Evolutionary conservation across 2,797 vertebrate genomes (phyloP).

Genomic region (Apodemus agrarius): DNA sequence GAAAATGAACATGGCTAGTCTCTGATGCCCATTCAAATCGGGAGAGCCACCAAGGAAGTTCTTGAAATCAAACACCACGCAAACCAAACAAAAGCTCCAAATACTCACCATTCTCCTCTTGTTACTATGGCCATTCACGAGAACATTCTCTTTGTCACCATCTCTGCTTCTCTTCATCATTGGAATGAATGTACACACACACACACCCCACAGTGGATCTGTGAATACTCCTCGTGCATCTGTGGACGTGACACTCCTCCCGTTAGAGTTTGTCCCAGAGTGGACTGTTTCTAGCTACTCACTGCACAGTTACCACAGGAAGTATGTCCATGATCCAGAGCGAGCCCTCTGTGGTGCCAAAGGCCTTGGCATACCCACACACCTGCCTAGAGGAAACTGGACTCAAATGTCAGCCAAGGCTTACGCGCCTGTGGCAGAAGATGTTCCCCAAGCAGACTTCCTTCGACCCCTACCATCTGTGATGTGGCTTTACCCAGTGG

Average conservation of each 20-base stretch:
- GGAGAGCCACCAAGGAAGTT: not conserved
- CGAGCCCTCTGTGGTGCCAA: not conserved
- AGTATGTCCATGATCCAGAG: not conserved
- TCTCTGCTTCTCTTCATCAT: not conserved
- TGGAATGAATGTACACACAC: not conserved
- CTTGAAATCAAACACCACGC: conserved; percentile 18
- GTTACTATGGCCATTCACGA: not conserved
- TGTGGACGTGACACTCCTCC: not conserved
- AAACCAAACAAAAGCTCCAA: not conserved
- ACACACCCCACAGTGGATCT: not conserved
- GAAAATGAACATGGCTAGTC: not conserved
- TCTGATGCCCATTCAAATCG: not conserved
- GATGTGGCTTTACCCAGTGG: not conserved
- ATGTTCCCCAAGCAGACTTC: not conserved
- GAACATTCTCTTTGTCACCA: conserved; percentile 24
- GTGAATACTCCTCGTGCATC: not conserved
- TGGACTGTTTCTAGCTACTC: not conserved
- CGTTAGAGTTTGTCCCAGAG: not conserved
- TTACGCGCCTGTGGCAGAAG: not conserved
- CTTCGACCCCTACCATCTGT: not conserved
- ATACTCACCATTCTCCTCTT: not conserved
- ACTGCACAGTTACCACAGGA: not conserved
- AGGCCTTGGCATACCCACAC: not conserved
- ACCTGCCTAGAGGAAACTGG: not conserved
- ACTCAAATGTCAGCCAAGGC: conserved; percentile 8